These are phyloP conservation scores for Oscheius sp. DNA, from an alignment of 2,888 invertebrate genomes.

Conservation along the genomic window DNA sequence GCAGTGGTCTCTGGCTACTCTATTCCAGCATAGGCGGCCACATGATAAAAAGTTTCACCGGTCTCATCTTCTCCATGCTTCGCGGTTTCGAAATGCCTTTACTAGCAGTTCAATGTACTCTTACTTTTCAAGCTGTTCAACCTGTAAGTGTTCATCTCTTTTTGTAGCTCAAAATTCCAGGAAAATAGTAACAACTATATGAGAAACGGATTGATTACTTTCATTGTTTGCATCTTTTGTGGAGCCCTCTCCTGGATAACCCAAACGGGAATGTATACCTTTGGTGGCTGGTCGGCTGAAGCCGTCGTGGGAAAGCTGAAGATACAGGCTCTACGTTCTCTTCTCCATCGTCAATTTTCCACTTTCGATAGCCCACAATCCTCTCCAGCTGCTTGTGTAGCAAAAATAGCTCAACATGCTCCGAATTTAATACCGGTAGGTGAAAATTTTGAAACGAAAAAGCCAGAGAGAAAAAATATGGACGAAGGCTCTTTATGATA, in stretches of 20 bases:
- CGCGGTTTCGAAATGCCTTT: constrained; percentile 25
- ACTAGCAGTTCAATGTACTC: not conserved
- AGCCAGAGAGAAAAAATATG: too few relatives aligned
- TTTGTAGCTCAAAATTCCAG: not conserved
- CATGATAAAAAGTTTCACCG: not conserved
- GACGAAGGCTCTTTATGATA: too few relatives aligned
- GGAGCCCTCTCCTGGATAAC: constrained; percentile 7
- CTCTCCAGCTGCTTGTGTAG: constrained; percentile 41
- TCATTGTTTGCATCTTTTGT: not conserved
- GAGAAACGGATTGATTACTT: not conserved
- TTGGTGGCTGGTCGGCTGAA: constrained; percentile 22
- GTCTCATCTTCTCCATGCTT: constrained; percentile 3
- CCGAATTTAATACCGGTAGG: constrained; percentile 39
- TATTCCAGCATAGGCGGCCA: constrained; percentile 11
- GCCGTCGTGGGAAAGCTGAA: not conserved
- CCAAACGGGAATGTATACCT: constrained; percentile 2
- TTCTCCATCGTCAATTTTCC: constrained; percentile 35
- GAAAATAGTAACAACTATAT: constrained; percentile 13
- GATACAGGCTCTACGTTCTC: constrained; percentile 10
- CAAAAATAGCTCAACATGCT: constrained; percentile 38
- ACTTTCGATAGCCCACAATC: constrained; percentile 43
- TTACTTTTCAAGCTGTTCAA: constrained; percentile 10
- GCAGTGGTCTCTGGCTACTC: not conserved
- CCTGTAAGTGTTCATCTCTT: not conserved
- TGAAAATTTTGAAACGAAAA: too few relatives aligned